Evolutionary conservation across 2,888 invertebrate species (phyloP).

Genomic region (Calameuta pallipes): DNA sequence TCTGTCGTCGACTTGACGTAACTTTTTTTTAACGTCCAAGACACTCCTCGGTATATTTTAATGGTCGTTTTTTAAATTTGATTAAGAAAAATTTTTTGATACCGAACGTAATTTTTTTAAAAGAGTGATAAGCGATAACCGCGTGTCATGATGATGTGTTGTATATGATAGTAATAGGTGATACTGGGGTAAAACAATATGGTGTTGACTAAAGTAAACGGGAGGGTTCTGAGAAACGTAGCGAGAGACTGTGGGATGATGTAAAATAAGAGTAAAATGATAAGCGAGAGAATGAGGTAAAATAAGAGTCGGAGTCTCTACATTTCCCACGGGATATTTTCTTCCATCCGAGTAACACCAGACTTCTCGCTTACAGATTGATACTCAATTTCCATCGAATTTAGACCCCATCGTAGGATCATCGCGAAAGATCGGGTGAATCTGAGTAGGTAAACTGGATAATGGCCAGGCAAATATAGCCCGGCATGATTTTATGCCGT

Average conservation of each 20-base stretch:
- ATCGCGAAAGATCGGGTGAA: conserved; percentile 50
- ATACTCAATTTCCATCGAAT: conserved; percentile 64
- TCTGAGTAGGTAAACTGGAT: conserved; percentile 48
- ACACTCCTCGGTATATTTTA: not conserved
- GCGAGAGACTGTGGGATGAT: not conserved
- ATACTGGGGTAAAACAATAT: not conserved
- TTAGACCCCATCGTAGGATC: conserved; percentile 58
- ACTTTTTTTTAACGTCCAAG: not conserved
- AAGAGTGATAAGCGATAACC: not conserved
- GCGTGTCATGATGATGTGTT: not conserved
- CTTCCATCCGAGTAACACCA: conserved; percentile 21
- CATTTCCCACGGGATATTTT: conserved; percentile 45
- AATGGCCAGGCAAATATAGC: conserved; percentile 31
- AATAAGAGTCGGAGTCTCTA: conserved; percentile 21
- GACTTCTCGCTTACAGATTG: conserved; percentile 63
- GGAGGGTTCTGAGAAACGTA: not conserved
- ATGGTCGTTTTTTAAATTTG: conserved; percentile 9
- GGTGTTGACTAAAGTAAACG: not conserved
- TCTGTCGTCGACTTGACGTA: not conserved
- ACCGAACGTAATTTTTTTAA: conserved; percentile 6
- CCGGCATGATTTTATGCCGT: conserved; percentile 7
- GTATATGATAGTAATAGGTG: conserved; percentile 1
- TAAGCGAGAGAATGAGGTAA: not conserved
- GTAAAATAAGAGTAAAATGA: not conserved
- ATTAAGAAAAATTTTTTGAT: conserved; percentile 38